Percentiles rank a stretch among this genome's conserved stretches.
Evolutionary conservation across 2,797 vertebrate genomes (phyloP).

Genomic region (Argyrosomus regius): DNA sequence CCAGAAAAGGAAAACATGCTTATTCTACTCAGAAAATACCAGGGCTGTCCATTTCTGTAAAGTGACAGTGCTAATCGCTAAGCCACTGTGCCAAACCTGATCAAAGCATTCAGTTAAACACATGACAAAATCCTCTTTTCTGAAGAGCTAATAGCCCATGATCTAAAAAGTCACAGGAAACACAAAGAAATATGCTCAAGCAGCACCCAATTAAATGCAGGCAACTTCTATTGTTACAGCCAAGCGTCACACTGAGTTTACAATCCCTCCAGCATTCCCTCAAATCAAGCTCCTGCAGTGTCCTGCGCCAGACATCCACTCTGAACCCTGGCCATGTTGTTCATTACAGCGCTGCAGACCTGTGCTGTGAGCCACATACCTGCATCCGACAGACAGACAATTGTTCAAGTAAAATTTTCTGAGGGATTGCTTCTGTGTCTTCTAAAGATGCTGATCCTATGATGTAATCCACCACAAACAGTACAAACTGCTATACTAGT

Average conservation of each 20-base stretch:
- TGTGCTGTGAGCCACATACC: constrained; percentile 12
- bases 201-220: neutral
- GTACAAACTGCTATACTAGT: neutral
- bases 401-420: constrained; percentile 36
- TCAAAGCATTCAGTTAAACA: neutral
- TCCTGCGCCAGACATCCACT: constrained; percentile 35
- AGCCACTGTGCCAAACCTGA: neutral
- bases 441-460: constrained; percentile 22
- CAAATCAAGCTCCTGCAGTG: constrained; percentile 33
- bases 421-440: constrained; percentile 9
- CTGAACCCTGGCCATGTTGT: constrained; percentile 66
- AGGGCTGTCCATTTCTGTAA: too few species aligned
- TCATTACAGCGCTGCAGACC: constrained; percentile 66
- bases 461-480: constrained; percentile 9
- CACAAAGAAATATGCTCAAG: neutral
- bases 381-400: constrained; percentile 32
- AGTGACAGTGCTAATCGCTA: neutral
- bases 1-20: neutral
- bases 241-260: constrained; percentile 70
- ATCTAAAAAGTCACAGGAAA: neutral
- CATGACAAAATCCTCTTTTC: neutral
- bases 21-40: neutral
- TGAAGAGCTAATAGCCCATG: neutral
- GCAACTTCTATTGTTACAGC: neutral
- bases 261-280: constrained; percentile 39